phyloP scores from a whole-genome alignment of 2,797 vertebrate genomes.

The Tapirus indicus region DNA sequence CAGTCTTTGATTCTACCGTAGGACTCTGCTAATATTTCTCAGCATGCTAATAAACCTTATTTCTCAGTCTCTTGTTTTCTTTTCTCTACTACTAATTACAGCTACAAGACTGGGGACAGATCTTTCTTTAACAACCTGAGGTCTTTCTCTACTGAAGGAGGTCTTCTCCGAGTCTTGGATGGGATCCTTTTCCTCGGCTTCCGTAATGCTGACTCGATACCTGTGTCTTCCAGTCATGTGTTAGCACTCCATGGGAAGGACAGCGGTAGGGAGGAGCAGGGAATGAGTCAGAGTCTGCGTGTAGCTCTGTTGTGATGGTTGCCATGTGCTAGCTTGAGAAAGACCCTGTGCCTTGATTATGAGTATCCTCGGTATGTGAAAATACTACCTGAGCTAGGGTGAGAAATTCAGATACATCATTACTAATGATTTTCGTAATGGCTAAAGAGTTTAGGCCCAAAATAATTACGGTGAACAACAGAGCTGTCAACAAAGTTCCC shows the following conservation, averaged over 20 bases:
- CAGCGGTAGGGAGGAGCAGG: background rate
- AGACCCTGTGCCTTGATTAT: background rate
- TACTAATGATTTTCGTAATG: conserved; percentile 77
- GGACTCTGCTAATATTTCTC: background rate
- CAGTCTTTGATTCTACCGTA: background rate
- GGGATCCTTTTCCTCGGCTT: background rate
- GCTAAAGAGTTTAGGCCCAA: conserved; percentile 71
- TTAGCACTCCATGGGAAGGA: background rate
- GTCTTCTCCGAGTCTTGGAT: background rate
- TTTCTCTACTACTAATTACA: background rate
- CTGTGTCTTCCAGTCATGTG: background rate
- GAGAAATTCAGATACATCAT: conserved; percentile 56
- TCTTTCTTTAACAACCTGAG: background rate
- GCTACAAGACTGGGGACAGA: background rate
- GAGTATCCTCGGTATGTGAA: conserved; percentile 55
- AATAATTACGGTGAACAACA: conserved; percentile 75
- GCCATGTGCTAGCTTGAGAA: background rate
- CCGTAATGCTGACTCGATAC: background rate
- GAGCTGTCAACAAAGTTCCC: conserved; percentile 41
- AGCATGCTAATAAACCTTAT: background rate
- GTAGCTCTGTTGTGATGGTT: background rate
- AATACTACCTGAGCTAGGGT: conserved; percentile 14
- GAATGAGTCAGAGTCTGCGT: background rate
- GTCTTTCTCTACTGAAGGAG: background rate
- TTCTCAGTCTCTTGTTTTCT: background rate